These are phyloP conservation scores for Graptemys geographica DNA, from an alignment of 2,797 vertebrate species.

Conservation along the genomic window DNA sequence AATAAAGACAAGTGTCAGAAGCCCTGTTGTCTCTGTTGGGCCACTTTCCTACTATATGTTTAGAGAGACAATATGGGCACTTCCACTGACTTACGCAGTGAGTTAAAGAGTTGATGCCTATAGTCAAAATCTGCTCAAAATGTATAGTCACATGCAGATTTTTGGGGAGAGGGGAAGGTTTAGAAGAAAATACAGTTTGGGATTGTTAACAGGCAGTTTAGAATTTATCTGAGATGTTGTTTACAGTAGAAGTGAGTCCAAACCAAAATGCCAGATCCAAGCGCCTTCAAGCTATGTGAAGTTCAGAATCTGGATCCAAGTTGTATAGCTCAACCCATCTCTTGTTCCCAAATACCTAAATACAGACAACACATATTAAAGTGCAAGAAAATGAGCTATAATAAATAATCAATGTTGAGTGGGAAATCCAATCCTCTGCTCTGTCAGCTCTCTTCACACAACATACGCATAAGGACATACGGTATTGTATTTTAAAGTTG, in stretches of 20 bases:
- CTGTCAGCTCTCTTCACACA: constrained; percentile 76
- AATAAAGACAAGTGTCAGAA: constrained; percentile 84
- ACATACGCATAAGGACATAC: constrained; percentile 75
- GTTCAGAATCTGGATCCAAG: constrained; percentile 70
- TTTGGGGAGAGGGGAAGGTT: constrained; percentile 39
- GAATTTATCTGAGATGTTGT: constrained; percentile 66
- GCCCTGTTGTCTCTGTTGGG: constrained; percentile 71
- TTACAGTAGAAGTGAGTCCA: constrained; percentile 55
- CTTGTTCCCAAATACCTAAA: constrained; percentile 69
- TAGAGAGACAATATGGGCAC: constrained; percentile 38
- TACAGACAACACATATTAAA: constrained; percentile 75
- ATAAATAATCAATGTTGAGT: constrained; percentile 79
- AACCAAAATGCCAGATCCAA: constrained; percentile 68
- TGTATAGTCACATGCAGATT: constrained; percentile 18
- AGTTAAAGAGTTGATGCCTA: constrained; percentile 32
- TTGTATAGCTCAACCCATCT: constrained; percentile 71
- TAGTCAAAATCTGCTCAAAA: constrained; percentile 52
- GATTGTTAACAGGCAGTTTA: constrained; percentile 27
- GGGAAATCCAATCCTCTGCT: constrained; percentile 78
- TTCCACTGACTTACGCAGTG: constrained; percentile 36
- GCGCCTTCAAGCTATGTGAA: constrained; percentile 62
- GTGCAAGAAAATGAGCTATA: constrained; percentile 77
- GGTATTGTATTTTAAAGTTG: constrained; percentile 76
- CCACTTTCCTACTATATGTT: constrained; percentile 72
- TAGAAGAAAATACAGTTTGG: constrained; percentile 49